Evolutionary conservation across 2,113 vertebrate species (phyloP).

Genomic region (Ardeotis arabs): DNA sequence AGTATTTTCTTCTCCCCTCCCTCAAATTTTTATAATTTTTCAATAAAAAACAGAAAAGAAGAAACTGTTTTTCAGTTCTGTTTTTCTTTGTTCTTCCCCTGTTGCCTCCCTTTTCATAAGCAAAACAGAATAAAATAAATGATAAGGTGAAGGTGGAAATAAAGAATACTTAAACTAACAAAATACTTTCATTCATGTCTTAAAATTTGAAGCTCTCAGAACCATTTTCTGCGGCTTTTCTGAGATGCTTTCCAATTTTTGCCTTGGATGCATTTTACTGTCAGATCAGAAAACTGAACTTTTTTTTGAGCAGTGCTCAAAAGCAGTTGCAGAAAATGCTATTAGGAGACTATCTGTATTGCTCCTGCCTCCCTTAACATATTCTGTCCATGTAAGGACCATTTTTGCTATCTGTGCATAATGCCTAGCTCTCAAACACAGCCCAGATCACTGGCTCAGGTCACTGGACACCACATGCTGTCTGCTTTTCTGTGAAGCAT

Average conservation of each 20-base stretch:
- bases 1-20: not conserved
- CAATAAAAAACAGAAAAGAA: not conserved
- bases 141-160: not conserved
- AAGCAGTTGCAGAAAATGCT: not conserved
- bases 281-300: not conserved
- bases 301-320: not conserved
- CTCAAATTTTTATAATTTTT: conserved; percentile 10
- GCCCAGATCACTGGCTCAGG: not conserved
- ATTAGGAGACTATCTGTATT: not conserved
- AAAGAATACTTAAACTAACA: not conserved
- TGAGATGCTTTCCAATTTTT: not conserved
- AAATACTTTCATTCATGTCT: not conserved
- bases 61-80: not conserved
- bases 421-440: not conserved
- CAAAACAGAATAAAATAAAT: not conserved
- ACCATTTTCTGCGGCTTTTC: not conserved
- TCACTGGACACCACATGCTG: not conserved
- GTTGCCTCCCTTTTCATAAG: not conserved
- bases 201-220: not conserved
- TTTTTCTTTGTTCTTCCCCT: not conserved
- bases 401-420: not conserved
- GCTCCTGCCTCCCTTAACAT: not conserved
- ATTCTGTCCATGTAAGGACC: not conserved
- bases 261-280: not conserved
- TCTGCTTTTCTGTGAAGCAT: not conserved